Evolutionary conservation across 2,797 vertebrate genomes (phyloP), one percentile per base, ranked within the genome.

Genomic region (Propithecus perrieri): DNA sequence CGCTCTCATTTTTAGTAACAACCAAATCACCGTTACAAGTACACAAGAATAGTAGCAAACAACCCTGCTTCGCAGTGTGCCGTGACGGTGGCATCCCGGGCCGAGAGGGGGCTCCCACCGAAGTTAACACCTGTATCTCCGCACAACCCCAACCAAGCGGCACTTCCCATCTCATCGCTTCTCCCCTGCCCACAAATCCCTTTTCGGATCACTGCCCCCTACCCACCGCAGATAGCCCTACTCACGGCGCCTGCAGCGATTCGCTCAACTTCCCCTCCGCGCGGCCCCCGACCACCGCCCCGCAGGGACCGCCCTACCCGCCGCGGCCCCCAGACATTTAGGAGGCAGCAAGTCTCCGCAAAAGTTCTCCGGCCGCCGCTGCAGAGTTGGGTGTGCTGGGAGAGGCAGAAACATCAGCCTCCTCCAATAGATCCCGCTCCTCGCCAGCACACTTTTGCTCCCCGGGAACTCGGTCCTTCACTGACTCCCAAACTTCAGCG

Each of bases 81-180:
- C 79, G 33, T 48, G 93, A 80, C 93, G 22, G 87, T 12, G 86
- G 94, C 97, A 92, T 46, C 95, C 59, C 65, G 12, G n/a, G 65
- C 57, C 86, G 11, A 65, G 85, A 86, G 94, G 87, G 38, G 75
- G 92, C 69, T 85, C 94, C 94, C 96, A 92, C 96, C 63, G 43
- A 91, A 97, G 95, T 89, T 84, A 74, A 87, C 97, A 98, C 97
- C 97, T 98, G 97, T 97, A 79, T 96, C 95, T 38, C 76, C 65
- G 69, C 91, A 38, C 46, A 65, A 81, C 91, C 26, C 43, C 33
- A 41, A 84, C 53, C 33, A 24, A 59, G 72, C 63, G 74, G 50
- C 86, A 28, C 61, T 33, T 20, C 69, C 92, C 20, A 43, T 59
- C 53, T 53, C 92, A 8, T 17, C 43, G 46, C 81, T 17, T 59